Percentiles rank a stretch among this genome's conserved stretches.
These are phyloP conservation scores for Zaprionus vittiger DNA, from an alignment of 1,140 invertebrate species.

Conservation along the genomic window DNA sequence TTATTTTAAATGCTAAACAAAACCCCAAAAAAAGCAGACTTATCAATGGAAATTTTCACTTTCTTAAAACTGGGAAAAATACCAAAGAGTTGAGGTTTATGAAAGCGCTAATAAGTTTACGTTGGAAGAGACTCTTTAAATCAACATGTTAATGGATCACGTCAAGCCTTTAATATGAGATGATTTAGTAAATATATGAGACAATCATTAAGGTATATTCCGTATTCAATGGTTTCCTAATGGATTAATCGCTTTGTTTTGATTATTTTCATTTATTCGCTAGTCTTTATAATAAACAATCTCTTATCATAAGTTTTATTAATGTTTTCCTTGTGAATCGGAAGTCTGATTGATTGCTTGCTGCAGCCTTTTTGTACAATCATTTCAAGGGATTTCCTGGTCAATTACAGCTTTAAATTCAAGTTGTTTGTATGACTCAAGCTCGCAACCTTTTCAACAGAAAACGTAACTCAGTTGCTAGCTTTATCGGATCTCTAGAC, in stretches of 20 bases:
- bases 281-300: background rate
- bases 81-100: background rate
- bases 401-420: background rate
- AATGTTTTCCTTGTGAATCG: background rate
- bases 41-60: conserved; percentile 7
- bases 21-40: background rate
- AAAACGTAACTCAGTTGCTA: background rate
- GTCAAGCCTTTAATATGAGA: background rate
- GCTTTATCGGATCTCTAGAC: background rate
- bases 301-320: background rate
- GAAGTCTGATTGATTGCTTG: background rate
- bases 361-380: background rate
- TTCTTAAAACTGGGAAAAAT: background rate
- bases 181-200: background rate
- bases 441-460: background rate
- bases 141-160: background rate
- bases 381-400: conserved; percentile 6
- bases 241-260: background rate
- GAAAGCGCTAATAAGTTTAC: background rate
- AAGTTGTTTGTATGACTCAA: background rate
- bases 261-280: background rate
- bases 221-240: too few relatives aligned
- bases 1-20: background rate
- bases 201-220: background rate
- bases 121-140: background rate